phyloP scores from a whole-genome alignment of 2,888 invertebrate species.

The Sminthurides aquaticus region DNA sequence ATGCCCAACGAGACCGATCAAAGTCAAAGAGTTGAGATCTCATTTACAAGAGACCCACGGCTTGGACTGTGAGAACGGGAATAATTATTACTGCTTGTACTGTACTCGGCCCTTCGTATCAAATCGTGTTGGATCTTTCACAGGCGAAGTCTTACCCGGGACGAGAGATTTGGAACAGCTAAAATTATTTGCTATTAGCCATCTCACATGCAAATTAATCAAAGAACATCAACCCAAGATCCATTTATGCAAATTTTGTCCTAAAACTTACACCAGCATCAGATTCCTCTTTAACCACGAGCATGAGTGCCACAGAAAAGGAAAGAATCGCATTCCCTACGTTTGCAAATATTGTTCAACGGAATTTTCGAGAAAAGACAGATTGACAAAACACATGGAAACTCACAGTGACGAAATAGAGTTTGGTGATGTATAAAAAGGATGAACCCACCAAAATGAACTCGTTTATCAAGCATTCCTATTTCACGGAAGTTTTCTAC shows the following conservation, averaged over 20 bases:
- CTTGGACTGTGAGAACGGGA: background rate
- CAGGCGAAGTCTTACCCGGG: background rate
- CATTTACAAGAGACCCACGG: background rate
- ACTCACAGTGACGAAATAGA: too few species aligned
- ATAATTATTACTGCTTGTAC: background rate
- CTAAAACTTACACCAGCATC: background rate
- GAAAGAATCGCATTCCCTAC: too few species aligned
- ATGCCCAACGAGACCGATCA: background rate
- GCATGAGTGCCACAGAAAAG: too few species aligned
- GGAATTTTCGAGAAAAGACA: too few species aligned
- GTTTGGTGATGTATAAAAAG: too few species aligned
- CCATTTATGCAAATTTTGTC: background rate
- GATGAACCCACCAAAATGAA: too few species aligned
- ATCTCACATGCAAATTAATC: background rate
- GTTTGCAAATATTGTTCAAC: too few species aligned
- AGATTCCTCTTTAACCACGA: background rate
- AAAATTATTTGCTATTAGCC: background rate
- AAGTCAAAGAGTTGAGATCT: background rate
- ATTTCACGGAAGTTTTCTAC: too few species aligned
- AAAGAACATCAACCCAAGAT: background rate
- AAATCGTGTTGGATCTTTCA: background rate
- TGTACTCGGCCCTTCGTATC: background rate
- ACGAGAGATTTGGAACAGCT: background rate
- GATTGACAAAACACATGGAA: too few species aligned
- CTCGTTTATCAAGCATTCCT: too few species aligned